Conservation (phyloP, 2,113 vertebrate genomes). For the Theropithecus gelada region DNA sequence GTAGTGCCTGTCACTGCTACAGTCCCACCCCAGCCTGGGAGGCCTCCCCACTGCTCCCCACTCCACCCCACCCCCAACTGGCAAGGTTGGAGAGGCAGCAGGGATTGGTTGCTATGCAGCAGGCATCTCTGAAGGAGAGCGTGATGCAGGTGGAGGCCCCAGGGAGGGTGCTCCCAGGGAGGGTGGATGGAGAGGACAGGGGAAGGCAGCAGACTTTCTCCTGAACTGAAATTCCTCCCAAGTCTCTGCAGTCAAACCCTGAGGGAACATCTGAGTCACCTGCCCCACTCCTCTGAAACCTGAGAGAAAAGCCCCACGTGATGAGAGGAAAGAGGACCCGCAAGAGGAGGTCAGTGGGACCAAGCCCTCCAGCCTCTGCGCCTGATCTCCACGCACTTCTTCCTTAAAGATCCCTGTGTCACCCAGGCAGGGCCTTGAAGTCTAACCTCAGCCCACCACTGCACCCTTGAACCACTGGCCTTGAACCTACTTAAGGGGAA, state of each 20-base stretch:
- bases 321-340: background rate
- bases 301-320: background rate
- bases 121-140: constrained; percentile 39
- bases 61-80: background rate
- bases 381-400: background rate
- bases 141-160: background rate
- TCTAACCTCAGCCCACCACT: background rate
- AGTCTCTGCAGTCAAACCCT: background rate
- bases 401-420: background rate
- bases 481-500: background rate
- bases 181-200: background rate
- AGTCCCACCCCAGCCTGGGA: no score
- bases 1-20: background rate
- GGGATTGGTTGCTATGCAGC: constrained; percentile 54
- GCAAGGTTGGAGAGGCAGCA: background rate
- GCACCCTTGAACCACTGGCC: background rate
- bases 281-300: background rate
- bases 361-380: background rate
- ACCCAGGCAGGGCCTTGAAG: background rate
- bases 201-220: background rate
- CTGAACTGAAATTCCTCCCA: background rate
- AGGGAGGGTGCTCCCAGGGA: background rate
- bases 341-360: background rate
- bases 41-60: background rate
- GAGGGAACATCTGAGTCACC: constrained; percentile 63